Evolutionary conservation across 2,888 invertebrate genomes (phyloP).

Genomic region (Tolmerus cingulatus): DNA sequence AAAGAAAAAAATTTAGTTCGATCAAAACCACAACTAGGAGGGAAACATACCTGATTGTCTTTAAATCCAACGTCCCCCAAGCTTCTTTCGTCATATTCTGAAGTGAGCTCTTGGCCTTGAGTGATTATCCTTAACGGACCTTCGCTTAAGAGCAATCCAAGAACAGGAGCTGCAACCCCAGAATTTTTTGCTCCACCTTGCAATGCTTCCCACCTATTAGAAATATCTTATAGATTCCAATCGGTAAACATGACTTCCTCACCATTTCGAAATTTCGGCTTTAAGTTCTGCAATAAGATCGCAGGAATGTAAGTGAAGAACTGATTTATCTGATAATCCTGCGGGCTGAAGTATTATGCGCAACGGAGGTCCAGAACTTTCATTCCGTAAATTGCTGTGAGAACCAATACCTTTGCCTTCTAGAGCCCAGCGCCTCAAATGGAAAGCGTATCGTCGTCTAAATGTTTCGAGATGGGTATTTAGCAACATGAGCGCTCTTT

Average conservation of each 20-base stretch:
- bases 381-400: slow-evolving; percentile 68
- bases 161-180: slow-evolving; percentile 66
- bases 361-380: slow-evolving; percentile 71
- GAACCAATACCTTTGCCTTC: slow-evolving; percentile 82
- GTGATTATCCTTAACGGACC: slow-evolving; percentile 92
- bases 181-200: slow-evolving; percentile 60
- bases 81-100: slow-evolving; percentile 91
- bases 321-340: slow-evolving; percentile 84
- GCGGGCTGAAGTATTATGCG: slow-evolving; percentile 87
- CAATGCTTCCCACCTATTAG: slow-evolving; percentile 73
- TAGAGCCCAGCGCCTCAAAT: slow-evolving; percentile 87
- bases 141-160: slow-evolving; percentile 76
- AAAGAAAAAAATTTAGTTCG: not conserved
- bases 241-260: not conserved
- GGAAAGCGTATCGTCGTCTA: slow-evolving; percentile 85
- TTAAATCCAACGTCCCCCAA: slow-evolving; percentile 92
- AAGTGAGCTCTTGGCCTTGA: slow-evolving; percentile 90
- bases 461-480: slow-evolving; percentile 95
- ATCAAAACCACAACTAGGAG: not conserved
- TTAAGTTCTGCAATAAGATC: slow-evolving; percentile 91
- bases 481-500: slow-evolving; percentile 84
- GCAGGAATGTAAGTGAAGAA: slow-evolving; percentile 81
- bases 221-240: not conserved
- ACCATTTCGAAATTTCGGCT: slow-evolving; percentile 94
- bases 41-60: slow-evolving; percentile 77